Percentiles rank a stretch among this genome's conserved stretches.
phyloP scores from a whole-genome alignment of 2,888 invertebrate genomes.

The Norana najaformis region DNA sequence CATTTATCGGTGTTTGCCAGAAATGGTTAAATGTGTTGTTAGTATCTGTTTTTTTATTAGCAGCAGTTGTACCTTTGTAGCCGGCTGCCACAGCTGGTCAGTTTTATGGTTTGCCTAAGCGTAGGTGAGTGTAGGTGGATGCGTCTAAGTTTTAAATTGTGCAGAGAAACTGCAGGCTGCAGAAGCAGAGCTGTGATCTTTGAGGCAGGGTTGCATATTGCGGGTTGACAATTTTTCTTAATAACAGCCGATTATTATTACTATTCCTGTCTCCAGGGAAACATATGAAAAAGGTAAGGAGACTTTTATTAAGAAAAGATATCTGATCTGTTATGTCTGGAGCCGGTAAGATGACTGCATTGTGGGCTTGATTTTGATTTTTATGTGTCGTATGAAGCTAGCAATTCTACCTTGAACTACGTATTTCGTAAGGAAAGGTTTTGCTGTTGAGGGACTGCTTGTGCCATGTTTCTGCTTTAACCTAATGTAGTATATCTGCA shows the following conservation, averaged over 20 bases:
- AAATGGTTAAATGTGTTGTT: not conserved
- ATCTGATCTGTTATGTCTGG: no score
- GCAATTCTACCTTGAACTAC: no score
- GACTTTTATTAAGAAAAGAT: not conserved
- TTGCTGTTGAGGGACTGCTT: no score
- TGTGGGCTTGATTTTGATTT: not conserved
- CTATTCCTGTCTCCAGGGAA: not conserved
- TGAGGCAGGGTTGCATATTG: not conserved
- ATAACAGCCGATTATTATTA: not conserved
- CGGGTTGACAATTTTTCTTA: not conserved
- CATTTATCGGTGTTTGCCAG: not conserved
- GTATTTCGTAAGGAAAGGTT: no score
- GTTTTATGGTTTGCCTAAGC: not conserved
- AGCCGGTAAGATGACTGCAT: no score
- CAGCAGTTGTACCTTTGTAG: not conserved
- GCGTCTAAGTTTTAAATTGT: not conserved
- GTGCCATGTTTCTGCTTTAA: no score
- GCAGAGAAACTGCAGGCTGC: not conserved
- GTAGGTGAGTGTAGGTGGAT: not conserved
- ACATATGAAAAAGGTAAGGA: not conserved
- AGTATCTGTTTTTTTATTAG: not conserved
- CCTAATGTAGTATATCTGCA: no score
- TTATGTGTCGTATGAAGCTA: not conserved
- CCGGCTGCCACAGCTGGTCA: not conserved
- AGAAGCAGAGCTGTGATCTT: not conserved